Evolutionary conservation across 2,113 vertebrate species (phyloP).

Genomic region (Cromileptes altivelis): DNA sequence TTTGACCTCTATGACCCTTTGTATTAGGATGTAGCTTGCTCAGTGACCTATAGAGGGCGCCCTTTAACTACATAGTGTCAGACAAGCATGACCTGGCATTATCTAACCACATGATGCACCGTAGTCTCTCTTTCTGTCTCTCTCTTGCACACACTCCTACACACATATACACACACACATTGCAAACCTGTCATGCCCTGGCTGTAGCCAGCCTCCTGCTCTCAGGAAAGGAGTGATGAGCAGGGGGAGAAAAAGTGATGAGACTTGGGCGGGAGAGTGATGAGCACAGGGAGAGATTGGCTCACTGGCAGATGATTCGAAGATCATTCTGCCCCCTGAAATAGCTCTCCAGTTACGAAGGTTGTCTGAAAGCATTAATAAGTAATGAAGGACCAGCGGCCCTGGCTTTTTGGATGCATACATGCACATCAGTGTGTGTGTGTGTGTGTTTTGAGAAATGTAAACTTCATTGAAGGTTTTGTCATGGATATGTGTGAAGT

Average conservation of each 20-base stretch:
- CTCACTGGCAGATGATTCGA: constrained; percentile 72
- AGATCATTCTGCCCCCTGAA: constrained; percentile 67
- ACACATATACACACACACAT: constrained; percentile 8
- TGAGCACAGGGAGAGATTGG: constrained; percentile 62
- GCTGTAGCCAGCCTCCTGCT: constrained; percentile 19
- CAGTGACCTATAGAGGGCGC: constrained; percentile 68
- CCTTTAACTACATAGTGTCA: constrained; percentile 50
- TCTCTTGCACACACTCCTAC: constrained; percentile 6
- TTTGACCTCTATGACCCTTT: constrained; percentile 56
- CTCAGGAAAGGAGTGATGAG: constrained; percentile 57
- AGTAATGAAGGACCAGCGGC: constrained; percentile 58
- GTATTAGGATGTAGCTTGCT: constrained; percentile 8
- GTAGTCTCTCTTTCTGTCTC: neutral
- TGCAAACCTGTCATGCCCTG: constrained; percentile 11
- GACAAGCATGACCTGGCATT: constrained; percentile 51
- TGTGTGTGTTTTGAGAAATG: constrained; percentile 4
- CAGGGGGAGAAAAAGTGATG: constrained; percentile 55
- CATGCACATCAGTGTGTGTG: neutral
- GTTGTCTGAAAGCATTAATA: constrained; percentile 73
- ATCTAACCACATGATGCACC: constrained; percentile 15
- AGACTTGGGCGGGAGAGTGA: constrained; percentile 59
- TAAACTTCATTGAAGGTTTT: neutral
- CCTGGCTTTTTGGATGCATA: constrained; percentile 19
- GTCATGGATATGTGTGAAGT: neutral
- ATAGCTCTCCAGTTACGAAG: constrained; percentile 67